Conservation (phyloP, 2,888 invertebrate genomes). For the Galeruca laticollis region DNA sequence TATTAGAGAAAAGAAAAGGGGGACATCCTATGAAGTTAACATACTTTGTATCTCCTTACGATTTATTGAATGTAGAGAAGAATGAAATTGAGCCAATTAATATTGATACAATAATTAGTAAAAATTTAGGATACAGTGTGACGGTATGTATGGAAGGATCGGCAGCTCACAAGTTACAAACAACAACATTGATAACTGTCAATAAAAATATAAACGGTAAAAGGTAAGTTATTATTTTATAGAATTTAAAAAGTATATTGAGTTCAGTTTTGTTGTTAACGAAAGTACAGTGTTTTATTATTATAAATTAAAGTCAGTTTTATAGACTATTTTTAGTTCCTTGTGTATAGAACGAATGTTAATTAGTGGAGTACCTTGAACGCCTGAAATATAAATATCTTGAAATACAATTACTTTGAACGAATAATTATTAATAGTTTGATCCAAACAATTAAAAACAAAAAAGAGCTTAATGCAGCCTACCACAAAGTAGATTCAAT, state of each 20-base stretch:
- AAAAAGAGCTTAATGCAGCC: no score
- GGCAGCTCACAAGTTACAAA: constrained; percentile 85
- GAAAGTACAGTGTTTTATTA: no score
- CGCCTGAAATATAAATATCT: no score
- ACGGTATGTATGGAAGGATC: constrained; percentile 92
- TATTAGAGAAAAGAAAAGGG: constrained; percentile 84
- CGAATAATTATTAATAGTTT: no score
- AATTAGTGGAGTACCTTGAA: no score
- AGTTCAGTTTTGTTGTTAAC: not conserved
- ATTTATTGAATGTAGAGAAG: constrained; percentile 82
- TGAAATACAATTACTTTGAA: no score
- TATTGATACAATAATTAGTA: constrained; percentile 77
- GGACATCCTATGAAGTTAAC: constrained; percentile 95
- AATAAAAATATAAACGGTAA: constrained; percentile 80
- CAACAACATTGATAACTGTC: constrained; percentile 77
- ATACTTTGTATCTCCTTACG: constrained; percentile 94
- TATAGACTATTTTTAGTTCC: no score
- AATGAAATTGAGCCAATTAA: constrained; percentile 81
- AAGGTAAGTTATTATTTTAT: constrained; percentile 69
- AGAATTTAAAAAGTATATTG: not conserved
- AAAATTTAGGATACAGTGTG: constrained; percentile 85
- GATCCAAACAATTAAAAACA: no score
- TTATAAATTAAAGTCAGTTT: no score
- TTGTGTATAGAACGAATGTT: no score
- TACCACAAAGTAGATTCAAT: no score